These are phyloP conservation scores for Zaprionus gabonicus DNA, from an alignment of 1,140 invertebrate species.

Conservation along the genomic window DNA sequence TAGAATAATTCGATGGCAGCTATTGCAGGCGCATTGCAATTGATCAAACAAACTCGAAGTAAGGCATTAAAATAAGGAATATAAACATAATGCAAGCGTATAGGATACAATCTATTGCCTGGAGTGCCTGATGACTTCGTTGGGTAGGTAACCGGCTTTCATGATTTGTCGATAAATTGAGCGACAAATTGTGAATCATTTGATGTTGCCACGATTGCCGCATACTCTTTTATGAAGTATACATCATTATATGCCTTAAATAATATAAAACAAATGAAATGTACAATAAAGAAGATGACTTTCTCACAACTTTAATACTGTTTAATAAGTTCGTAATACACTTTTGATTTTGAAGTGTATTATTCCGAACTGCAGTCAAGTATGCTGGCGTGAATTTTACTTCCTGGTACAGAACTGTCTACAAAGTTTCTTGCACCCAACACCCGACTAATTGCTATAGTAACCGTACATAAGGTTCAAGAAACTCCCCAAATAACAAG, in stretches of 20 bases:
- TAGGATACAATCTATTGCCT: conserved; percentile 13
- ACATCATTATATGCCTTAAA: too few species aligned
- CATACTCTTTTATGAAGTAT: conserved; percentile 14
- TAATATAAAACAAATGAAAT: too few species aligned
- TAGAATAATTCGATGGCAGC: conserved; percentile 55
- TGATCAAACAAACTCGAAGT: conserved; percentile 75
- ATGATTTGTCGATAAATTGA: conserved; percentile 72
- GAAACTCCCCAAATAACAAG: conserved; percentile 59
- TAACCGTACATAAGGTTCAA: conserved; percentile 71
- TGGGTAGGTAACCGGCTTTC: conserved; percentile 57
- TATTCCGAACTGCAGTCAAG: neutral
- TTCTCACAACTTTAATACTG: too few species aligned
- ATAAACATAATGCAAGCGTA: conserved; percentile 55
- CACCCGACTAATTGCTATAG: conserved; percentile 64
- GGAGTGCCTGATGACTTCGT: conserved; percentile 14
- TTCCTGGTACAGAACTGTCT: conserved; percentile 38
- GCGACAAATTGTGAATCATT: conserved; percentile 17
- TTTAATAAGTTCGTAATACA: too few species aligned
- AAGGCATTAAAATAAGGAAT: conserved; percentile 45
- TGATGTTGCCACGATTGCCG: neutral
- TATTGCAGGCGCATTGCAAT: conserved; percentile 49
- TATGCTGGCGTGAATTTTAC: neutral
- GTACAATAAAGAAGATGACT: too few species aligned
- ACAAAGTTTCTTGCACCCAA: conserved; percentile 45
- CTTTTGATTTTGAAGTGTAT: neutral